Evolutionary conservation across 2,797 vertebrate species (phyloP).

Genomic region (Trachurus trachurus): DNA sequence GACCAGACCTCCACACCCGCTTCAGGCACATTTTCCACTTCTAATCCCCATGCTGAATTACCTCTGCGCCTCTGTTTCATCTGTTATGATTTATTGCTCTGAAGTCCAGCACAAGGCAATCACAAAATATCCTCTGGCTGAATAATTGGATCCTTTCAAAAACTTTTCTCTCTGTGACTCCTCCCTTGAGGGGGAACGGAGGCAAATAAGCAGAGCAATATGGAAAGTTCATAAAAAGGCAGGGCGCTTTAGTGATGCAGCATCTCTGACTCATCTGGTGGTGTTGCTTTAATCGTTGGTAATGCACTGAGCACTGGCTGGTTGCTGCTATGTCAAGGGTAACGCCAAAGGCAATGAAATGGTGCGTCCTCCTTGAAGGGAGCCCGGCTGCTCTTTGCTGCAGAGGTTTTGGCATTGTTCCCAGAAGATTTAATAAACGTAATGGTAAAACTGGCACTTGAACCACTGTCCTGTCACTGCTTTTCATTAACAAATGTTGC

Average conservation of each 20-base stretch:
- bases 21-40: constrained; percentile 16
- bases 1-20: constrained; percentile 13
- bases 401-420: constrained; percentile 72
- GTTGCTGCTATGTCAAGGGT: constrained; percentile 62
- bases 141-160: constrained; percentile 44
- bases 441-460: constrained; percentile 78
- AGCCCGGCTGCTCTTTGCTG: constrained; percentile 49
- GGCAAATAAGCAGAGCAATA: constrained; percentile 17
- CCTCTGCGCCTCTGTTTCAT: constrained; percentile 23
- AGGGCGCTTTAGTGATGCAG: constrained; percentile 33
- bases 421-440: constrained; percentile 79
- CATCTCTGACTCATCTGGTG: constrained; percentile 61
- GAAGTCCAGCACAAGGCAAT: constrained; percentile 29
- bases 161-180: constrained; percentile 24
- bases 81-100: constrained; percentile 33
- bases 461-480: constrained; percentile 45
- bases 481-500: constrained; percentile 73
- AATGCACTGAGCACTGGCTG: constrained; percentile 55
- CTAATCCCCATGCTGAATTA: constrained; percentile 41
- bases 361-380: constrained; percentile 48
- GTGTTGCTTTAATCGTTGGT: constrained; percentile 56
- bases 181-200: background rate
- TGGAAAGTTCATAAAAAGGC: constrained; percentile 36
- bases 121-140: constrained; percentile 44
- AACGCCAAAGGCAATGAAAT: constrained; percentile 67